A percentile compares a stretch with the other conserved stretches of the same genome.
phyloP scores from a whole-genome alignment of 2,888 invertebrate species.

The Invenusta paracnida region DNA sequence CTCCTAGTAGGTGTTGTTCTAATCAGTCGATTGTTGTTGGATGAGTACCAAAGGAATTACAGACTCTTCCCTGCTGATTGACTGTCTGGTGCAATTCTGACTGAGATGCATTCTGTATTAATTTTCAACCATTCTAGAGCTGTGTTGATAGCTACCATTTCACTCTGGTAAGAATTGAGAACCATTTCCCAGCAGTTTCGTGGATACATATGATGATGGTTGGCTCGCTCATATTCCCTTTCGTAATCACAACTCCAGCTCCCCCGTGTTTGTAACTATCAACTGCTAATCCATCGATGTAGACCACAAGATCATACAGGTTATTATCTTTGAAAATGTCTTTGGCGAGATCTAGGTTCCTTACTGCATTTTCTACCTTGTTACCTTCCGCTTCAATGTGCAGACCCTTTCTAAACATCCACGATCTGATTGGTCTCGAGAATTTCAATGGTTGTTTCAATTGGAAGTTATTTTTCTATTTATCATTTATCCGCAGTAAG shows the following conservation, averaged over 20 bases:
- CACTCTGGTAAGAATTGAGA: slow-evolving; percentile 4
- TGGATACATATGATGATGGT: too few species aligned
- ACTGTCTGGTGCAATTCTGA: neutral
- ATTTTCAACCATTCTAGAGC: slow-evolving; percentile 1
- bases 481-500: neutral
- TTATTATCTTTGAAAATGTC: neutral
- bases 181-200: neutral
- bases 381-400: neutral
- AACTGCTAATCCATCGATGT: slow-evolving; percentile 4
- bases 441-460: neutral
- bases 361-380: neutral
- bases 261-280: neutral
- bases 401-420: neutral
- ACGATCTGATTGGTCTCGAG: neutral
- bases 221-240: neutral
- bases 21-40: neutral
- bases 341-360: neutral
- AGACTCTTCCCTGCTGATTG: neutral
- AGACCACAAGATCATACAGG: neutral
- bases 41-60: neutral
- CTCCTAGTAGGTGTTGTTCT: neutral
- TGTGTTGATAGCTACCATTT: neutral
- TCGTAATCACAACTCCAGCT: slow-evolving; percentile 1
- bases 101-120: neutral
- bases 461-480: neutral